A percentile compares a stretch with the other conserved stretches of the same genome.
These are phyloP conservation scores for Spinus olivaceus DNA, from an alignment of 2,797 vertebrate genomes.

Conservation along the genomic window DNA sequence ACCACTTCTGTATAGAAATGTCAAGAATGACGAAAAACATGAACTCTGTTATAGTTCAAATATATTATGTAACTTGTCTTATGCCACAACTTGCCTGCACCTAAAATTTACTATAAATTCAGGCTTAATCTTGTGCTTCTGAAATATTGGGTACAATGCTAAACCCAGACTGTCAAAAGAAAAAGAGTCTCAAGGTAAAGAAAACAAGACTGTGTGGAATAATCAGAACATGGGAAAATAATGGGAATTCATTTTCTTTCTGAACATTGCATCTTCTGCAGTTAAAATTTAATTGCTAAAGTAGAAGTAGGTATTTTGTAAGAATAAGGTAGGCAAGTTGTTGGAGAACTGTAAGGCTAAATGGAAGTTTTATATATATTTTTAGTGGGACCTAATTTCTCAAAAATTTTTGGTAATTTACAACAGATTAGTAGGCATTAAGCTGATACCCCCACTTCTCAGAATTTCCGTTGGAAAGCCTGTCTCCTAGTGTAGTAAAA, in stretches of 20 bases:
- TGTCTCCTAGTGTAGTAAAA: neutral
- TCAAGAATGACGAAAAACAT: neutral
- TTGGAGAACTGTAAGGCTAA: neutral
- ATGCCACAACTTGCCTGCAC: neutral
- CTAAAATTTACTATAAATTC: neutral
- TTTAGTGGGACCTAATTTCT: neutral
- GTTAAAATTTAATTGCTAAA: neutral
- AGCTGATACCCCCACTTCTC: neutral
- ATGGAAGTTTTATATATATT: neutral
- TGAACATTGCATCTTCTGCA: neutral
- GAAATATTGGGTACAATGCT: neutral
- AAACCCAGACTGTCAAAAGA: neutral
- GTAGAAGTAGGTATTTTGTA: neutral
- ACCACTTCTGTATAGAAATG: neutral
- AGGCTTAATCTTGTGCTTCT: neutral
- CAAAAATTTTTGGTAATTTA: neutral
- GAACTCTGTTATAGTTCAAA: neutral
- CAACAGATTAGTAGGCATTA: neutral
- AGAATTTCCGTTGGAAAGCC: neutral
- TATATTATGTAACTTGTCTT: neutral
- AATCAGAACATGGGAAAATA: neutral
- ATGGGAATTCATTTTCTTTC: neutral
- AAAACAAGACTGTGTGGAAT: neutral
- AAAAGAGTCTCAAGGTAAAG: neutral
- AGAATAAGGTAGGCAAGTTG: neutral